A percentile compares a stretch with the other conserved stretches of the same genome.
Conservation (phyloP, 2,113 vertebrate species). For the Tupaia chinensis region DNA sequence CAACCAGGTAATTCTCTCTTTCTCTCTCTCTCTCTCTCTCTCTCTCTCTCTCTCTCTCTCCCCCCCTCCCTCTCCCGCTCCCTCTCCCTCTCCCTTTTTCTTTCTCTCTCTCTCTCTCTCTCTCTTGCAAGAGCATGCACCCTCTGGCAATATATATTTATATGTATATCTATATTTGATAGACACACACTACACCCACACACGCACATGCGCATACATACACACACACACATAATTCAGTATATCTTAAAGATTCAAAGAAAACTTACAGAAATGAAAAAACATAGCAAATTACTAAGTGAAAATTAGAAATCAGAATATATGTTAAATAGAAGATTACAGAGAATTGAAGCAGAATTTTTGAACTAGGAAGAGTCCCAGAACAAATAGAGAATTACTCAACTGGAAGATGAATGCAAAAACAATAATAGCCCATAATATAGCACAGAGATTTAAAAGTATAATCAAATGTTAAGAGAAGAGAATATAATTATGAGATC, state of each 20-base stretch:
- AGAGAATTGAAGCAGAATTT: neutral
- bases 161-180: too few species aligned
- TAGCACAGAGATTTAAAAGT: neutral
- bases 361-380: constrained; percentile 23
- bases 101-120: too few species aligned
- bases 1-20: too few species aligned
- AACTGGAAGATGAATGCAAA: neutral
- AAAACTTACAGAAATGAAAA: constrained; percentile 4
- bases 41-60: too few species aligned
- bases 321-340: neutral
- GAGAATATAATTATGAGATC: neutral
- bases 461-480: neutral
- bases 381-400: constrained; percentile 27
- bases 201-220: too few species aligned
- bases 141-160: too few species aligned
- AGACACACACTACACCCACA: too few species aligned
- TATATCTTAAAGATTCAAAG: constrained; percentile 34
- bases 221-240: too few species aligned
- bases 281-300: neutral
- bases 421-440: neutral
- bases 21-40: too few species aligned
- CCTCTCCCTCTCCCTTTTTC: too few species aligned
- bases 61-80: too few species aligned
- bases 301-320: constrained; percentile 33
- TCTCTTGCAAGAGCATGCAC: too few species aligned